Base-by-base conservation (phyloP, 2,888 invertebrate genomes). In the Anagyrus pseudococci region DNA sequence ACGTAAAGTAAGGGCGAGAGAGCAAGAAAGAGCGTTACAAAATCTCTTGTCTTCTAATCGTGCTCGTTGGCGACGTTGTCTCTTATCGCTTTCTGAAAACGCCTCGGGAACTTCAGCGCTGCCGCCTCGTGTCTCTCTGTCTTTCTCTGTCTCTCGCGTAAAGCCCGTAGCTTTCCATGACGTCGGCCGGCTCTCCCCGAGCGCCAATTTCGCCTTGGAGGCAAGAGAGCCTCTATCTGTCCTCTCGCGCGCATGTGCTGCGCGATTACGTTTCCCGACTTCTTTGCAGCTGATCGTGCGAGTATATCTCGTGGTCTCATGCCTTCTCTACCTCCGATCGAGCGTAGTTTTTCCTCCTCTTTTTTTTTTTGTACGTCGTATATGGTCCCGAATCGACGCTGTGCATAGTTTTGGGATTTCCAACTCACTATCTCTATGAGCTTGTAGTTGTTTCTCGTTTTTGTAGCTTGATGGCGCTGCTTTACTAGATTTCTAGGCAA, bases 31-130 rank as follows among this genome's bases (percentile, higher is more conserved):
- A 15, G 15, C 46, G 44, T 47, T 47, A 41, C 48, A 52, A 47
- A 62, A 57, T 52, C 54, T 48, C 63, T 54, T 62, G 53, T 62
- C 58, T 55, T 58, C 43, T 59, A 64, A 64, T 64, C 59, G 55
- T 53, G 19, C 57, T 37, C 44, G n/a, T 41, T 49, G 54, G 52
- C 54, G 54, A 10, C 54, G 44, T 17, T 33, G 41, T 19, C 41
- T 22, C 64, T 64, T 64, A 64, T 64, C 64, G 56, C 64, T 58
- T 55, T n/a, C n/a, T 26, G 55, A 64, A 64, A 64, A 64, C 56
- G 55, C 55, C 33, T 46, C 50, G 52, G 20, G 46, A 58, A 60
- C 56, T 60, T 60, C 53, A 57, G 56, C n/a, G n/a, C n/a, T 59
- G 59, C 58, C 55, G 54, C 47, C 46, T 33, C 40, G 22, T n/a